These are phyloP conservation scores for Vollenhovia emeryi DNA, from an alignment of 1,140 invertebrate genomes.

Conservation along the genomic window DNA sequence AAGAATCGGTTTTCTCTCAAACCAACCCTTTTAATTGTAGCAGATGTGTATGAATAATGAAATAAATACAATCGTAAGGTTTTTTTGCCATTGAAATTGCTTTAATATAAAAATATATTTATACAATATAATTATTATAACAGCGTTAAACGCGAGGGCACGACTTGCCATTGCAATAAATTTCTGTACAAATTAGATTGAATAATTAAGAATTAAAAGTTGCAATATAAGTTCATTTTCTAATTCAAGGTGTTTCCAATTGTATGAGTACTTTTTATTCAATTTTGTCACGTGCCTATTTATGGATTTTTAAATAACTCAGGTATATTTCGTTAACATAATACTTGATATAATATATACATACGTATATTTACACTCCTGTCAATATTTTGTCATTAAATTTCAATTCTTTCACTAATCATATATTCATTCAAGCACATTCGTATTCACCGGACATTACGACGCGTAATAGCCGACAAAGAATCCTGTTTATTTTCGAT, in stretches of 20 bases:
- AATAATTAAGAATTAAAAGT: background rate
- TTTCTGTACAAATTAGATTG: background rate
- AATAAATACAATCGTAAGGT: background rate
- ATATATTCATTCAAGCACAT: conserved; percentile 55
- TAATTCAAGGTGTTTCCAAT: background rate
- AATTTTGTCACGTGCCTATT: background rate
- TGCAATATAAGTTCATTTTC: background rate
- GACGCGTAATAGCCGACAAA: conserved; percentile 21
- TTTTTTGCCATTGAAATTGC: background rate
- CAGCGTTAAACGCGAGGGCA: background rate
- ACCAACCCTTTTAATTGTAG: conserved; percentile 34
- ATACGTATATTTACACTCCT: background rate
- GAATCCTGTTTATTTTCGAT: conserved; percentile 70
- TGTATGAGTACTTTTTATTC: background rate
- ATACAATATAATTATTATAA: background rate
- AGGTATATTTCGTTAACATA: background rate
- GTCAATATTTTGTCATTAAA: conserved; percentile 4
- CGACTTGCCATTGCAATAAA: background rate
- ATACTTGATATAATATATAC: background rate
- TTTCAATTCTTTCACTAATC: conserved; percentile 49
- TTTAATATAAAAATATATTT: background rate
- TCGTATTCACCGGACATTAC: conserved; percentile 53
- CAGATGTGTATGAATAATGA: background rate
- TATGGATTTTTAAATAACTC: background rate
- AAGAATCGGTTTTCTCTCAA: conserved; percentile 50